Evolutionary conservation across 2,113 vertebrate genomes (phyloP).

Genomic region (Pluvialis apricaria): DNA sequence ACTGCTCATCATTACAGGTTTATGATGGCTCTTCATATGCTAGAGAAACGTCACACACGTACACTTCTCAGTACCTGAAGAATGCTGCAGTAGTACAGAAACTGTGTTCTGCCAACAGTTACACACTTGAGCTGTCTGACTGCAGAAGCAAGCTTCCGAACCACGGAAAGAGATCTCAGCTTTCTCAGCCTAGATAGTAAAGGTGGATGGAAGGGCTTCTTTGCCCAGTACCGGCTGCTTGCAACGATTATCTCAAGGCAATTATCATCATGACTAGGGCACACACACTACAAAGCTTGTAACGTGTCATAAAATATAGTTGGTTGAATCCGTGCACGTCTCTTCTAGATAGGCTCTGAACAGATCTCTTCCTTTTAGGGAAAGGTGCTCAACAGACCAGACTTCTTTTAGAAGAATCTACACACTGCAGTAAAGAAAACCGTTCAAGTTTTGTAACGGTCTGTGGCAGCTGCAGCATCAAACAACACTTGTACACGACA

Average conservation of each 20-base stretch:
- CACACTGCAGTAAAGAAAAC: neutral
- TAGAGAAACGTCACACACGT: neutral
- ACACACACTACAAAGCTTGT: neutral
- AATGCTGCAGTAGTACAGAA: neutral
- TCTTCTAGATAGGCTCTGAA: neutral
- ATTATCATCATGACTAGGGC: neutral
- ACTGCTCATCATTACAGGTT: neutral
- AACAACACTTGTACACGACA: neutral
- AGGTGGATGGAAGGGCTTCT: neutral
- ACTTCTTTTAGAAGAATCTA: neutral
- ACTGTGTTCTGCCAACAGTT: neutral
- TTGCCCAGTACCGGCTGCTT: neutral
- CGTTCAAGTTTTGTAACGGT: neutral
- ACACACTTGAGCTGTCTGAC: neutral
- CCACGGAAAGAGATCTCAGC: neutral
- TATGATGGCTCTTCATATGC: neutral
- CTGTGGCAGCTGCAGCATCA: neutral
- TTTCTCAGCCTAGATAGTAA: neutral
- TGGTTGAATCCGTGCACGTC: rapidly evolving
- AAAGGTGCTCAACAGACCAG: neutral
- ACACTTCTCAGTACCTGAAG: neutral
- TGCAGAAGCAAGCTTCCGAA: neutral
- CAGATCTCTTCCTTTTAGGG: neutral
- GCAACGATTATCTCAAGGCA: neutral
- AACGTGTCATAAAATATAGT: neutral